Conservation (phyloP, 2,797 vertebrate genomes). For the Myripristis jacobus region DNA sequence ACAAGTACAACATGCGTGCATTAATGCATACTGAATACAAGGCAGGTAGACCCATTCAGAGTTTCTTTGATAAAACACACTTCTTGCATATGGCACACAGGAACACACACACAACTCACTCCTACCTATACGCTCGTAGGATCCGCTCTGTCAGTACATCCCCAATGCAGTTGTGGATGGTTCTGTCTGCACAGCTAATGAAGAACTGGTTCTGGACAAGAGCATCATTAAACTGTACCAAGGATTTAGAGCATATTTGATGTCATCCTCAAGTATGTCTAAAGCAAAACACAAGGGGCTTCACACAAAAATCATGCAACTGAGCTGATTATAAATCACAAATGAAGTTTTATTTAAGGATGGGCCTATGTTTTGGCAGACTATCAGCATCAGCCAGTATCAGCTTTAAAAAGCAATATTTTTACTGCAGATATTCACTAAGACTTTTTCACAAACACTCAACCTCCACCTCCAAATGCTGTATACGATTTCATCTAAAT, state of each 20-base stretch:
- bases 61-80: conserved; percentile 4
- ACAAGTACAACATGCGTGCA: conserved; percentile 2
- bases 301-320: too few species aligned
- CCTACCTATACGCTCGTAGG: conserved; percentile 55
- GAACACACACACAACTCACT: conserved; percentile 1
- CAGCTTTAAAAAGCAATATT: too few species aligned
- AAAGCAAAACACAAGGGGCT: too few species aligned
- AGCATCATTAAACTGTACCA: conserved; percentile 8
- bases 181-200: conserved; percentile 56
- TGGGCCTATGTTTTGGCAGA: too few species aligned
- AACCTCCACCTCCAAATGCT: too few species aligned
- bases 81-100: background rate
- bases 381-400: too few species aligned
- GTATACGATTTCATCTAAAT: too few species aligned
- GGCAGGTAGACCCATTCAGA: conserved; percentile 7
- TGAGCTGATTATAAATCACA: too few species aligned
- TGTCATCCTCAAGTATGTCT: too few species aligned
- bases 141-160: conserved; percentile 51
- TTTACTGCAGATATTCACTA: too few species aligned
- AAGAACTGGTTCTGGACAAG: conserved; percentile 59
- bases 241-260: background rate
- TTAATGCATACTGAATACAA: conserved; percentile 14
- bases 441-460: too few species aligned
- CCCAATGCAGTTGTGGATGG: conserved; percentile 30
- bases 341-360: too few species aligned